Percentiles rank a stretch among this genome's conserved stretches.
These are phyloP conservation scores for Panthera tigris DNA, from an alignment of 2,113 vertebrate species.

Conservation along the genomic window DNA sequence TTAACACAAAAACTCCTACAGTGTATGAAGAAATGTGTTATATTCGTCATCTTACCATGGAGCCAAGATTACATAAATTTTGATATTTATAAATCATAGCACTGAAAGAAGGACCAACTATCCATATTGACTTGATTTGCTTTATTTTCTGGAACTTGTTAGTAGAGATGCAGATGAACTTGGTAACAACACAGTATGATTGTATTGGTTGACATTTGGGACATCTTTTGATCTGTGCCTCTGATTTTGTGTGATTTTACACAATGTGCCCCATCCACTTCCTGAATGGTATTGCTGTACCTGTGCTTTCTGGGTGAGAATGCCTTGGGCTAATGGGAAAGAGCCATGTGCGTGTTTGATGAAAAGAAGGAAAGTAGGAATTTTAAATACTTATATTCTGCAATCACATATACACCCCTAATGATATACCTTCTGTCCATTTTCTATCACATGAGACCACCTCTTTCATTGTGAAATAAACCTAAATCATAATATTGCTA, in stretches of 20 bases:
- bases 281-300: background rate
- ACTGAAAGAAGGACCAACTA: background rate
- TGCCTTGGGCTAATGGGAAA: background rate
- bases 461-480: conserved; percentile 8
- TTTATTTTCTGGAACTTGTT: conserved; percentile 16
- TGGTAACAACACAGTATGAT: background rate
- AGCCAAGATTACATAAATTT: background rate
- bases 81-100: conserved; percentile 13
- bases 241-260: background rate
- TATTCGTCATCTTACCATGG: background rate
- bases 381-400: background rate
- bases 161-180: background rate
- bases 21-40: background rate
- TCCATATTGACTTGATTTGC: background rate
- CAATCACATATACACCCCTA: background rate
- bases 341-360: background rate
- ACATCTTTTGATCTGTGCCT: background rate
- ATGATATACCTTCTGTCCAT: background rate
- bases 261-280: background rate
- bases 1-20: conserved; percentile 37
- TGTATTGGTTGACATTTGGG: background rate
- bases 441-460: background rate
- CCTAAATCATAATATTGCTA: background rate
- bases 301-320: background rate
- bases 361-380: conserved; percentile 16